Conservation (phyloP, 2,797 vertebrate species). For the Ctenochaetus hawaiiensis region DNA sequence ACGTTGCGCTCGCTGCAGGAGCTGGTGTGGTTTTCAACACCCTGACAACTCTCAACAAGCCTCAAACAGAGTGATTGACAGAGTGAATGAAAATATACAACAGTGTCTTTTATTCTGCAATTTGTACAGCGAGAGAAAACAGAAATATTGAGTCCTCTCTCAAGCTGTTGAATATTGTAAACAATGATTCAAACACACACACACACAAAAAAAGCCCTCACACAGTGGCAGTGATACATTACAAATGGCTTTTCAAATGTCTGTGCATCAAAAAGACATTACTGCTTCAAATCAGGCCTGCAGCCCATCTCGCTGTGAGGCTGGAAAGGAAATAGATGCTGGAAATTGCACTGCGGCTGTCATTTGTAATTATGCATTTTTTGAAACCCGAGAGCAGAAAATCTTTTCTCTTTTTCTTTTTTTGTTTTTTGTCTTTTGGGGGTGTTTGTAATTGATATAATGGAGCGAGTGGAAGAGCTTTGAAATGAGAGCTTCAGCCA, state of each 20-base stretch:
- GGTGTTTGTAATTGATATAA: conserved; percentile 77
- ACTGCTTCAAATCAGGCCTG: conserved; percentile 38
- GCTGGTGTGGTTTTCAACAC: conserved; percentile 23
- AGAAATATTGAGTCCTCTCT: conserved; percentile 4
- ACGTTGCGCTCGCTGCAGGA: conserved; percentile 11
- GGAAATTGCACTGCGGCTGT: conserved; percentile 57
- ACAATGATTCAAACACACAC: conserved; percentile 11
- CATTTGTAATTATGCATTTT: conserved; percentile 71
- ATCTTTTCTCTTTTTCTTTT: conserved; percentile 15
- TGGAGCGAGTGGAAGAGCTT: conserved; percentile 58
- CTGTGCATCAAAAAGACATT: conserved; percentile 38
- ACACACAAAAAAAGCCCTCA: not conserved
- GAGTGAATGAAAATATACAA: conserved; percentile 27
- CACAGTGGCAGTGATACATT: conserved; percentile 10
- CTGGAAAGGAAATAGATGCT: conserved; percentile 43
- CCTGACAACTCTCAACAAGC: conserved; percentile 7
- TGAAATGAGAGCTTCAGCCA: conserved; percentile 64
- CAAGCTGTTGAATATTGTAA: conserved; percentile 1
- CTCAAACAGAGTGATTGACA: conserved; percentile 35
- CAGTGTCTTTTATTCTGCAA: conserved; percentile 23
- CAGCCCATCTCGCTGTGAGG: conserved; percentile 27
- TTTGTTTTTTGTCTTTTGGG: conserved; percentile 52
- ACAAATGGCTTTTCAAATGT: conserved; percentile 40
- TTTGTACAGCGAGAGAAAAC: conserved; percentile 26
- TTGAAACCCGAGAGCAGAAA: conserved; percentile 65